A percentile compares a stretch with the other conserved stretches of the same genome.
These are phyloP conservation scores for Centropus unirufus DNA, from an alignment of 2,113 vertebrate species.

Conservation along the genomic window DNA sequence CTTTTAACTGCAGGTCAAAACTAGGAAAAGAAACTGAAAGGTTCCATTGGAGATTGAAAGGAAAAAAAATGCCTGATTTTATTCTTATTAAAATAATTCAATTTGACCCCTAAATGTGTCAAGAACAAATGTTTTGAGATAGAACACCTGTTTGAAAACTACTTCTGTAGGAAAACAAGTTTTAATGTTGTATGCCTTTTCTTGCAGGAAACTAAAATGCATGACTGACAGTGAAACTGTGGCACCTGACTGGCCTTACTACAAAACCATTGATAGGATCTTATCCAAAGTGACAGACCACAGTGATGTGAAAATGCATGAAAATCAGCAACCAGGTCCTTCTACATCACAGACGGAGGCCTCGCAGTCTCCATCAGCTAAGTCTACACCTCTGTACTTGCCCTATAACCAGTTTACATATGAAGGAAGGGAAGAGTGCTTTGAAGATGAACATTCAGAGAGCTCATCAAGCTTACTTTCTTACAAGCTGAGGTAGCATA, in stretches of 20 bases:
- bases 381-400: slow-evolving; percentile 86
- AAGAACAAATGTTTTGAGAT: neutral
- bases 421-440: slow-evolving; percentile 90
- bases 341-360: slow-evolving; percentile 89
- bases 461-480: slow-evolving; percentile 81
- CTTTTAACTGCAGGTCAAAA: neutral
- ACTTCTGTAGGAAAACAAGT: neutral
- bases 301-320: slow-evolving; percentile 82
- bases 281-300: slow-evolving; percentile 90
- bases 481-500: slow-evolving; percentile 80
- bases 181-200: slow-evolving; percentile 68
- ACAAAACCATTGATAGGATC: slow-evolving; percentile 93
- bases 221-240: slow-evolving; percentile 82
- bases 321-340: slow-evolving; percentile 84
- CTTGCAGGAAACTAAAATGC: slow-evolving; percentile 90
- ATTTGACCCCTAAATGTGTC: neutral
- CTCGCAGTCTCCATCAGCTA: slow-evolving; percentile 82
- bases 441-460: slow-evolving; percentile 82
- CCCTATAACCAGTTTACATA: slow-evolving; percentile 94
- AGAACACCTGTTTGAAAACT: neutral
- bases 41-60: neutral
- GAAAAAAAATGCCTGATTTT: neutral
- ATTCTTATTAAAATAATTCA: neutral
- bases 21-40: neutral
- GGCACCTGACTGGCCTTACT: slow-evolving; percentile 94